phyloP scores from a whole-genome alignment of 2,113 vertebrate genomes.

The Crotalus viridis region DNA sequence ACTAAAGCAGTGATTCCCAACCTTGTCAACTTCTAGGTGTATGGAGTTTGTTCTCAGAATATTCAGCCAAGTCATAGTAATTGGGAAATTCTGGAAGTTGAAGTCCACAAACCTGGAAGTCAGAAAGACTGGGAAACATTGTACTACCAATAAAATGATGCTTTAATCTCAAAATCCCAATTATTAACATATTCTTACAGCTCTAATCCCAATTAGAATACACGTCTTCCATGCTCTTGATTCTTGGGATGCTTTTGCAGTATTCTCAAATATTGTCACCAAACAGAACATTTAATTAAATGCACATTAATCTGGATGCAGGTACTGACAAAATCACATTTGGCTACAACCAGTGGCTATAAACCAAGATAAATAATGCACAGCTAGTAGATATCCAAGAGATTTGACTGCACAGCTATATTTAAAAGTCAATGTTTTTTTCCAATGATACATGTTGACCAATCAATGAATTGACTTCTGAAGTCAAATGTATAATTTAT shows the following conservation, averaged over 20 bases:
- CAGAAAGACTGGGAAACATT: not conserved
- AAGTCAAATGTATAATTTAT: not conserved
- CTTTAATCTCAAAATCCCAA: not conserved
- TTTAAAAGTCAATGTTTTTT: not conserved
- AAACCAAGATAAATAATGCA: not conserved
- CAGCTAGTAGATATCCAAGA: not conserved
- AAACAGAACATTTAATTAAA: not conserved
- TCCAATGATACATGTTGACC: not conserved
- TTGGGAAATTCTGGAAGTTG: not conserved
- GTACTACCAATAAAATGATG: not conserved
- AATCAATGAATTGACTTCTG: not conserved
- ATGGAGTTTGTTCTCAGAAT: not conserved
- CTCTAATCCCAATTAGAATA: not conserved
- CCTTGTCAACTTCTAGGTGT: not conserved
- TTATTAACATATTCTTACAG: not conserved
- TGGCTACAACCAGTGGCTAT: not conserved
- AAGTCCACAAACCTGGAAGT: not conserved
- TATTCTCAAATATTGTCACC: not conserved
- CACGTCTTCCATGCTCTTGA: not conserved
- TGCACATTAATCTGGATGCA: not conserved
- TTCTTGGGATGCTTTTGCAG: not conserved
- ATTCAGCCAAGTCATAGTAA: not conserved
- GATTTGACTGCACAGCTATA: not conserved
- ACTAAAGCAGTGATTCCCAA: not conserved
- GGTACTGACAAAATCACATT: not conserved